Conservation (phyloP, 2,888 invertebrate genomes). For the Lasius platythorax region DNA sequence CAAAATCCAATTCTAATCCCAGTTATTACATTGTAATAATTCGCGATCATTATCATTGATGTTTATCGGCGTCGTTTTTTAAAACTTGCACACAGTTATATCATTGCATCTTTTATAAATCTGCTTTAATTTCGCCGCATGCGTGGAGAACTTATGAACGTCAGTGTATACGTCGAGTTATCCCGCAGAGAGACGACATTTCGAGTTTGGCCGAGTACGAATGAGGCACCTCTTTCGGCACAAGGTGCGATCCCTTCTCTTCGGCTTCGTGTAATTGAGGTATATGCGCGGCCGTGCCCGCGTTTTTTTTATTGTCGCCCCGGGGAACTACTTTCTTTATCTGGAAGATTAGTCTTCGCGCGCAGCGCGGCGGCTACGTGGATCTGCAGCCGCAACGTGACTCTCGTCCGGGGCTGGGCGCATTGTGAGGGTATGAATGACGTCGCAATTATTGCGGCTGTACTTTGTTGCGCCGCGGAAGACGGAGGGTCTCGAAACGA, state of each 20-base stretch:
- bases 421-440: slow-evolving; percentile 56
- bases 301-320: slow-evolving; percentile 51
- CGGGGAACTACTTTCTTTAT: slow-evolving; percentile 56
- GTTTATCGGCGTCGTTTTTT: slow-evolving; percentile 10
- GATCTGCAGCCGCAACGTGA: slow-evolving; percentile 40
- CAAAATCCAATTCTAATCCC: slow-evolving; percentile 33
- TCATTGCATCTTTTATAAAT: not conserved
- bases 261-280: slow-evolving; percentile 49
- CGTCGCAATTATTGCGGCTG: slow-evolving; percentile 57
- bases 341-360: slow-evolving; percentile 54
- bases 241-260: slow-evolving; percentile 48
- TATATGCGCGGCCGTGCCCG: slow-evolving; percentile 30
- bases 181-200: slow-evolving; percentile 57
- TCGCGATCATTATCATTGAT: not conserved
- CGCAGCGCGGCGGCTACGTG: not conserved
- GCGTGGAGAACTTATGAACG: slow-evolving; percentile 12
- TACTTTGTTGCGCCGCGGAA: slow-evolving; percentile 57
- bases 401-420: slow-evolving; percentile 38
- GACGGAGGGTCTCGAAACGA: slow-evolving; percentile 50
- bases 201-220: slow-evolving; percentile 36
- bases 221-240: slow-evolving; percentile 26
- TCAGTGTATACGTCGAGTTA: slow-evolving; percentile 44
- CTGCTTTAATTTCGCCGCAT: slow-evolving; percentile 28
- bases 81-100: not conserved
- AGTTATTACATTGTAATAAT: slow-evolving; percentile 16